These are phyloP conservation scores for Rhinatrema bivittatum DNA, from an alignment of 2,797 vertebrate genomes.

Conservation along the genomic window DNA sequence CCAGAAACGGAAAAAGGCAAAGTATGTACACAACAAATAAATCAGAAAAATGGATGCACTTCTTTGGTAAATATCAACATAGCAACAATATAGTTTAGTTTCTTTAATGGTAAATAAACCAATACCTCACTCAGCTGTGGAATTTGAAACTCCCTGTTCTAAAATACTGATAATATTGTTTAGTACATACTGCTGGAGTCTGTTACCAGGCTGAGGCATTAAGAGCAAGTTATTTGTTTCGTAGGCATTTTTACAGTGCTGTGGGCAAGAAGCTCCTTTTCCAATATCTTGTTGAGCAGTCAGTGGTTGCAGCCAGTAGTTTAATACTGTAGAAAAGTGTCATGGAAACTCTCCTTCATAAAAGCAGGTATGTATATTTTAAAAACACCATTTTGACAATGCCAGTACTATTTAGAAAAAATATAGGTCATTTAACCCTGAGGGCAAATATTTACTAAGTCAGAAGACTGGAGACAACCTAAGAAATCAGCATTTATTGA, in stretches of 20 bases:
- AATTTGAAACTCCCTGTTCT: conserved; percentile 8
- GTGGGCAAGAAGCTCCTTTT: conserved; percentile 16
- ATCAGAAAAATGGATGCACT: conserved; percentile 4
- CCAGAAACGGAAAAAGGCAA: background rate
- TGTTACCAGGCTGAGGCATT: conserved; percentile 4
- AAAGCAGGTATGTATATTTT: background rate
- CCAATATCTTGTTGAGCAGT: background rate
- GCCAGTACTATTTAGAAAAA: too few species aligned
- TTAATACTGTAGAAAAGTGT: background rate
- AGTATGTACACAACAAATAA: conserved; percentile 1
- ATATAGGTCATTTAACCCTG: too few species aligned
- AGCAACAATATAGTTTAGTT: conserved; percentile 11
- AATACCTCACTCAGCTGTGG: conserved; percentile 4
- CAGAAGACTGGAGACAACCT: too few species aligned
- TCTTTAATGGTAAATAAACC: conserved; percentile 18
- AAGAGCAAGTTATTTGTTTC: conserved; percentile 9
- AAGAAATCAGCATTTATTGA: too few species aligned
- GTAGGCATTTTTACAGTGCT: conserved; percentile 7
- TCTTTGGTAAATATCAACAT: conserved; percentile 10
- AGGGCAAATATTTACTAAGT: too few species aligned
- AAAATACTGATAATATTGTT: conserved; percentile 1
- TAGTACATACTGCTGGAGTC: conserved; percentile 6
- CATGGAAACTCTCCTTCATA: background rate
- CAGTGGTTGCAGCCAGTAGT: background rate
- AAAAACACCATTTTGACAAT: background rate